These are phyloP conservation scores for Ivindomyrus marchei DNA, from an alignment of 2,113 vertebrate species.

Conservation along the genomic window DNA sequence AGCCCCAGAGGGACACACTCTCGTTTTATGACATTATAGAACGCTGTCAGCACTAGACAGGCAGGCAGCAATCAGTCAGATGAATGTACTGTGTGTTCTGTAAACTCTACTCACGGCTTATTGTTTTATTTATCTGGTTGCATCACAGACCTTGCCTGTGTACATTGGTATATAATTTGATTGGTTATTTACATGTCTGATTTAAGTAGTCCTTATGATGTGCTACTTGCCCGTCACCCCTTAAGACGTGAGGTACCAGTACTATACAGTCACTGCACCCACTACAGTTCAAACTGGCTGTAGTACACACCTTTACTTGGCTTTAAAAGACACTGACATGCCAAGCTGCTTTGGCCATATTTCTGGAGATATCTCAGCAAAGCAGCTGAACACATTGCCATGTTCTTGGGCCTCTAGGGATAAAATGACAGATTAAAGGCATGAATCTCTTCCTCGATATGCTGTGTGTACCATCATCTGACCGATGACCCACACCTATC, in stretches of 20 bases:
- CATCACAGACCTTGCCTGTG: background rate
- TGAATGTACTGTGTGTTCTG: background rate
- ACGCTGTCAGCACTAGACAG: background rate
- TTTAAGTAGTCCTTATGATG: background rate
- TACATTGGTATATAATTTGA: background rate
- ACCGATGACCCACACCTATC: no score
- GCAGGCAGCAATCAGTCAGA: background rate
- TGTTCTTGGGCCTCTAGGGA: background rate
- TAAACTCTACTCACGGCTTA: background rate
- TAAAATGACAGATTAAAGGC: background rate
- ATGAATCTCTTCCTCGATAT: background rate
- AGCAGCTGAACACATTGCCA: background rate
- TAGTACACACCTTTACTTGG: background rate
- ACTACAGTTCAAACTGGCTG: background rate
- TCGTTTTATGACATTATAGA: background rate
- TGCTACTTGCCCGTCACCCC: background rate
- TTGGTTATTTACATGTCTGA: background rate
- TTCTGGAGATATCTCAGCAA: background rate
- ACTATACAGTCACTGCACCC: background rate
- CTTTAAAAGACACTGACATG: background rate
- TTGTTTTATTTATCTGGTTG: background rate
- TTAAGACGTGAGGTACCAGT: background rate
- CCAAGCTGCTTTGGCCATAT: background rate
- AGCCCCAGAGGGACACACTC: background rate
- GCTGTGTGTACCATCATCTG: no score